phyloP scores from a whole-genome alignment of 2,888 invertebrate species.

The Maniola hyperantus region DNA sequence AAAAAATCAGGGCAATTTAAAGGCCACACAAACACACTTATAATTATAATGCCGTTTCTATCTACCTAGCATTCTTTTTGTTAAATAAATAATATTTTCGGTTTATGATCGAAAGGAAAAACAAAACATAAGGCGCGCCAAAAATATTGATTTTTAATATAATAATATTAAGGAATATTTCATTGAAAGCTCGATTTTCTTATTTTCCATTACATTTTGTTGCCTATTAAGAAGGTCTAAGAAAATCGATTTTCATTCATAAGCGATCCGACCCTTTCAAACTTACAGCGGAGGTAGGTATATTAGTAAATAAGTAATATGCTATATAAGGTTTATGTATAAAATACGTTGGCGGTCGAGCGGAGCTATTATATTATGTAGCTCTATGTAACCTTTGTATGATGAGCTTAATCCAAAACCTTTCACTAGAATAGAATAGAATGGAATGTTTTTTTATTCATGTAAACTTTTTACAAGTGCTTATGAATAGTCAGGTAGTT shows the following conservation, averaged over 20 bases:
- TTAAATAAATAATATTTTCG: too few species aligned
- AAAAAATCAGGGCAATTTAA: too few species aligned
- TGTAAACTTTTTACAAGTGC: too few species aligned
- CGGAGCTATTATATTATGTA: conserved; percentile 1
- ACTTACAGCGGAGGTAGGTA: neutral
- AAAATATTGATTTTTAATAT: too few species aligned
- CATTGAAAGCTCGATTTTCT: neutral
- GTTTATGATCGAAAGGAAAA: too few species aligned
- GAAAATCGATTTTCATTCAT: conserved; percentile 5
- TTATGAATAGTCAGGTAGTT: too few species aligned
- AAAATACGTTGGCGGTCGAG: neutral
- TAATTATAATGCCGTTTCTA: too few species aligned
- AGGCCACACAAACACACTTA: too few species aligned
- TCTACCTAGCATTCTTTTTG: too few species aligned
- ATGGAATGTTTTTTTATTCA: too few species aligned
- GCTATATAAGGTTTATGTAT: neutral
- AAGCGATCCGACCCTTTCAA: conserved; percentile 14
- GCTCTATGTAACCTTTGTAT: neutral
- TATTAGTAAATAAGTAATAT: conserved; percentile 9
- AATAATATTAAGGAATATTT: neutral
- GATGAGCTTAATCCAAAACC: conserved; percentile 18
- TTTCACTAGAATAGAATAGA: too few species aligned
- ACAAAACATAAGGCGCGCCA: too few species aligned
- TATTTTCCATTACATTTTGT: neutral
- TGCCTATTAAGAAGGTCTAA: neutral